Percentiles rank a stretch among this genome's conserved stretches.
Conservation (phyloP, 2,888 invertebrate genomes). For the Odontocolon sp. region DNA sequence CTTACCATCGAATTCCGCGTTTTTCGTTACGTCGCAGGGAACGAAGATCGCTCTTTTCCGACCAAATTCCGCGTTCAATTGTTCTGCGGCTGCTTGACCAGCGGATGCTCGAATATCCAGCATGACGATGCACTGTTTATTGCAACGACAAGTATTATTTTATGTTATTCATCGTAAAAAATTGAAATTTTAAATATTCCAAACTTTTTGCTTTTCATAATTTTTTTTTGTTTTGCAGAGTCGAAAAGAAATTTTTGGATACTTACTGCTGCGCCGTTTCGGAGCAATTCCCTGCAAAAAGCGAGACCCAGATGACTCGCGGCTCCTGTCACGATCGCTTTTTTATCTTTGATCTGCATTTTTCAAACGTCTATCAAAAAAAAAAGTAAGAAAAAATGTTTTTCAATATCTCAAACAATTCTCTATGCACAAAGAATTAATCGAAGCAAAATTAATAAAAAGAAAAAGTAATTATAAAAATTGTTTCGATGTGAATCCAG, state of each 20-base stretch:
- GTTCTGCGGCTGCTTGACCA: slow-evolving; percentile 67
- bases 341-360: slow-evolving; percentile 79
- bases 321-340: slow-evolving; percentile 74
- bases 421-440: background rate
- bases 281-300: slow-evolving; percentile 73
- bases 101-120: slow-evolving; percentile 68
- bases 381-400: background rate
- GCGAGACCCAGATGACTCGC: slow-evolving; percentile 72
- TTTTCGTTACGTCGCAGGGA: slow-evolving; percentile 73
- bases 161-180: background rate
- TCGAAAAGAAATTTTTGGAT: background rate
- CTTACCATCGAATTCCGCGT: slow-evolving; percentile 74
- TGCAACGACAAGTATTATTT: background rate
- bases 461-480: background rate
- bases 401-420: background rate
- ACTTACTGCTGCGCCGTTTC: slow-evolving; percentile 76
- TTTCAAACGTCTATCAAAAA: background rate
- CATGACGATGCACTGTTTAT: slow-evolving; percentile 69
- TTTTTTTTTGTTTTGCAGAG: too few species aligned
- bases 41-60: slow-evolving; percentile 72
- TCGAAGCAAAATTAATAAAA: background rate
- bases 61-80: slow-evolving; percentile 74
- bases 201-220: too few species aligned
- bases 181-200: too few species aligned
- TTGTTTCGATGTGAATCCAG: background rate